Conservation (phyloP, 2,888 invertebrate species). For the Andrena marginata region DNA sequence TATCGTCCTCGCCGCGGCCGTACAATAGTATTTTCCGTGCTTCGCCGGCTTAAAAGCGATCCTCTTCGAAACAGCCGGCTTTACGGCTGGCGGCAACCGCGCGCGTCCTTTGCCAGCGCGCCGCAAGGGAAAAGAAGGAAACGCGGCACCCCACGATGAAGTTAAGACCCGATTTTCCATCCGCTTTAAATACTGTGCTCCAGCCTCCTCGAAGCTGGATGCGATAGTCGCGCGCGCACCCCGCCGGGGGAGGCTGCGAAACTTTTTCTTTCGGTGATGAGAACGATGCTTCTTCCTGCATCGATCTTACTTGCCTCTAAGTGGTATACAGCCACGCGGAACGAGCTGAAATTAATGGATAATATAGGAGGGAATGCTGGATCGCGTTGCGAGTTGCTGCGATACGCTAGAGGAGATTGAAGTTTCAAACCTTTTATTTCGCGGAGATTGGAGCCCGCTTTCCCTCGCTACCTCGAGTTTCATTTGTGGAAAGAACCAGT, state of each 20-base stretch:
- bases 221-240: background rate
- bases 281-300: background rate
- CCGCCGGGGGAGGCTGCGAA: background rate
- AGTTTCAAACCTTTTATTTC: background rate
- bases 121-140: conserved; percentile 5
- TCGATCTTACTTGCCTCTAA: background rate
- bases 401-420: background rate
- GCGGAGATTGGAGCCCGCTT: too few species aligned
- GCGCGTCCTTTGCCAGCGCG: conserved; percentile 1
- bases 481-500: background rate
- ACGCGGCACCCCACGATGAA: conserved; percentile 8
- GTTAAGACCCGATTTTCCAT: conserved; percentile 12
- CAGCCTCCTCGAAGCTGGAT: background rate
- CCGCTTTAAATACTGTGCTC: conserved; percentile 21
- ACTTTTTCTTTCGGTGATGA: background rate
- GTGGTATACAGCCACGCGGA: background rate
- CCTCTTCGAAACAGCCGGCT: conserved; percentile 21
- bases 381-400: background rate
- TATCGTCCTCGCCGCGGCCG: conserved; percentile 29
- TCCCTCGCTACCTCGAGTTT: background rate
- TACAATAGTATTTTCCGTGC: conserved; percentile 42
- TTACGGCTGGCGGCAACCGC: background rate
- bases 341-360: background rate
- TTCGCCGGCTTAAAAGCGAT: conserved; percentile 32
- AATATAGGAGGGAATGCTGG: background rate